Percentiles rank a stretch among this genome's conserved stretches.
Evolutionary conservation across 2,797 vertebrate genomes (phyloP).

Genomic region (Rhinoraja longicauda): DNA sequence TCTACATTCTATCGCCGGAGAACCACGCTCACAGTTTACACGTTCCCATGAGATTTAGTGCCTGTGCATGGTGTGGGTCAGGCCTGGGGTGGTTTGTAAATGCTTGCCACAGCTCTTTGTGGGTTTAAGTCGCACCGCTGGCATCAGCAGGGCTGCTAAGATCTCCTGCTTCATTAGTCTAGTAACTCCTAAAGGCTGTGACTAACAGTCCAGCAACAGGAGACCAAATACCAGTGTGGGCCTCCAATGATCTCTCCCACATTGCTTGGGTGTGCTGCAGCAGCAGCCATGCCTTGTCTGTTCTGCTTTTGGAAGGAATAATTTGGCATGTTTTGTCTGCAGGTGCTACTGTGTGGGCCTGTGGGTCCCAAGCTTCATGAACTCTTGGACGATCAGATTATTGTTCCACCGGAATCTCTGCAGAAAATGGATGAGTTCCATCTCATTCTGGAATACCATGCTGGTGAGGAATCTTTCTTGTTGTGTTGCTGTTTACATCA

Average conservation of each 20-base stretch:
- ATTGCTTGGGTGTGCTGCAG: background rate
- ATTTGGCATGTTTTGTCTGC: slow-evolving; percentile 38
- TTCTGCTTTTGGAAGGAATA: background rate
- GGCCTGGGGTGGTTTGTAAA: background rate
- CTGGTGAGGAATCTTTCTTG: slow-evolving; percentile 57
- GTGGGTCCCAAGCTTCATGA: slow-evolving; percentile 92
- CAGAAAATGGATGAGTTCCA: slow-evolving; percentile 89
- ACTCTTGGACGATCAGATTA: slow-evolving; percentile 81
- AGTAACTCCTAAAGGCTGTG: background rate
- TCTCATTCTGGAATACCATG: slow-evolving; percentile 93
- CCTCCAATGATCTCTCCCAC: background rate
- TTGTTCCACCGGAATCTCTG: slow-evolving; percentile 86
- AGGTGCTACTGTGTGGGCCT: slow-evolving; percentile 91
- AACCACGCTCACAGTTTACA: background rate
- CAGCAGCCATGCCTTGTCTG: background rate
- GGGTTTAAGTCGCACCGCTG: background rate
- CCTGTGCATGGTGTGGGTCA: background rate
- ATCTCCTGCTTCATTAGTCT: background rate
- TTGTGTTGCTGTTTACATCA: background rate
- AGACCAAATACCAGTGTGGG: background rate
- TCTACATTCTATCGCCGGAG: background rate
- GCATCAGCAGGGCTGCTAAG: background rate
- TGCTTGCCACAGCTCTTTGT: background rate
- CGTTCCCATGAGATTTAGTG: background rate
- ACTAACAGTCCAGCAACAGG: background rate